Percentiles rank a stretch among this genome's conserved stretches.
Conservation (phyloP, 2,113 vertebrate species). For the Nibea coibor region DNA sequence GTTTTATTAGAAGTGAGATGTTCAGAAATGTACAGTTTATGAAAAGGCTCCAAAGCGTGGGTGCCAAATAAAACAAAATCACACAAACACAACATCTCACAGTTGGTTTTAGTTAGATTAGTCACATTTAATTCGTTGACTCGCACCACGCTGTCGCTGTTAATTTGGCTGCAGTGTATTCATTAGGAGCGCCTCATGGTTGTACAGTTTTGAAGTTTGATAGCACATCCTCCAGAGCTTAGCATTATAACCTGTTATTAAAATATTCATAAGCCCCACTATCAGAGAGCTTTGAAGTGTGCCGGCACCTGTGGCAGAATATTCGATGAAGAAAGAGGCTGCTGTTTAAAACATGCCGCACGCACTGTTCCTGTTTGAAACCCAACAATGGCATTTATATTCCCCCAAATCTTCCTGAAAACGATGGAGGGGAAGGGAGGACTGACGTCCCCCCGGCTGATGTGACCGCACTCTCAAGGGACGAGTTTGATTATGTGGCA, state of each 20-base stretch:
- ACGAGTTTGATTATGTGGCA: background rate
- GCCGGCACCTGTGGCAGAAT: slow-evolving; percentile 45
- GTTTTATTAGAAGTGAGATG: background rate
- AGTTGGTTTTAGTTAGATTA: slow-evolving; percentile 5
- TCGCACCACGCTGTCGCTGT: slow-evolving; percentile 13
- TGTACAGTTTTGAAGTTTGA: slow-evolving; percentile 45
- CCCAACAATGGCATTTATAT: slow-evolving; percentile 28
- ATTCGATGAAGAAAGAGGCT: slow-evolving; percentile 28
- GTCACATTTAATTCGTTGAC: slow-evolving; percentile 21
- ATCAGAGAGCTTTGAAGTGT: slow-evolving; percentile 61
- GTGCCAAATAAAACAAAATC: background rate
- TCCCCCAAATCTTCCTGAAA: background rate
- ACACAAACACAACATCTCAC: background rate
- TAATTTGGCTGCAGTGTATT: slow-evolving; percentile 23
- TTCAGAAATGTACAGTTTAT: background rate
- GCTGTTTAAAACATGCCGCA: slow-evolving; percentile 17
- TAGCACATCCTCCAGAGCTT: slow-evolving; percentile 46
- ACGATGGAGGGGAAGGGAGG: background rate
- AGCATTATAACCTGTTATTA: slow-evolving; percentile 48
- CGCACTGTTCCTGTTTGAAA: slow-evolving; percentile 22
- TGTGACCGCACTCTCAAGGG: background rate
- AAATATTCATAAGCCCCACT: slow-evolving; percentile 59
- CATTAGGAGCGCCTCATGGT: slow-evolving; percentile 17
- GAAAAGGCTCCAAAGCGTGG: background rate
- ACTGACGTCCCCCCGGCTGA: background rate